phyloP scores from a whole-genome alignment of 2,888 invertebrate genomes.

The Beris chalybata region DNA sequence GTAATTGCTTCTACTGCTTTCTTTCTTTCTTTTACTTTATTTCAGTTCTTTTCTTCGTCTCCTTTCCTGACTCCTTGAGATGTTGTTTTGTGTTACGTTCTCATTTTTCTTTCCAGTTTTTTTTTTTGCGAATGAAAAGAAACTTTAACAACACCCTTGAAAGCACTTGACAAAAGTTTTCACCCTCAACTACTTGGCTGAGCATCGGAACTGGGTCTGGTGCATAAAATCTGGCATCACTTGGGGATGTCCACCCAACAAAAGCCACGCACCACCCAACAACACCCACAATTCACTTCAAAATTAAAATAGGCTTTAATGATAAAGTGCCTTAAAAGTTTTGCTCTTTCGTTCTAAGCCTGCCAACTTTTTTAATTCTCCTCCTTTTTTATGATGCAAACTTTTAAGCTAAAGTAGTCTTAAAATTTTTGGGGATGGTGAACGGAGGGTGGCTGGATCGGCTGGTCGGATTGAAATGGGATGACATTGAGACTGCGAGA shows the following conservation, averaged over 20 bases:
- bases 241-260: conserved; percentile 21
- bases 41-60: neutral
- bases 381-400: conserved; percentile 35
- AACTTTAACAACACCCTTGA: conserved; percentile 39
- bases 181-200: conserved; percentile 3
- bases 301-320: conserved; percentile 42
- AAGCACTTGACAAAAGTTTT: conserved; percentile 39
- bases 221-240: conserved; percentile 7
- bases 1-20: conserved; percentile 37
- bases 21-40: conserved; percentile 30
- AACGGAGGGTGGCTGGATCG: neutral
- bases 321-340: conserved; percentile 40
- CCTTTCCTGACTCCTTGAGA: conserved; percentile 28
- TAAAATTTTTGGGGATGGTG: conserved; percentile 8
- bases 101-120: conserved; percentile 1
- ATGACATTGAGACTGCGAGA: neutral
- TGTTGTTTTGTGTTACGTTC: conserved; percentile 25
- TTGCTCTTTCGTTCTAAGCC: conserved; percentile 32
- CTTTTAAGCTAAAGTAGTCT: conserved; percentile 31
- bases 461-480: neutral
- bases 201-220: neutral
- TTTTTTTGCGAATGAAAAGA: conserved; percentile 2
- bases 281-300: conserved; percentile 22
- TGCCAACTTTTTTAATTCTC: conserved; percentile 32
- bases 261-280: neutral